Base-by-base conservation (phyloP, 2,888 invertebrate species). In the Malacosoma neustria region DNA sequence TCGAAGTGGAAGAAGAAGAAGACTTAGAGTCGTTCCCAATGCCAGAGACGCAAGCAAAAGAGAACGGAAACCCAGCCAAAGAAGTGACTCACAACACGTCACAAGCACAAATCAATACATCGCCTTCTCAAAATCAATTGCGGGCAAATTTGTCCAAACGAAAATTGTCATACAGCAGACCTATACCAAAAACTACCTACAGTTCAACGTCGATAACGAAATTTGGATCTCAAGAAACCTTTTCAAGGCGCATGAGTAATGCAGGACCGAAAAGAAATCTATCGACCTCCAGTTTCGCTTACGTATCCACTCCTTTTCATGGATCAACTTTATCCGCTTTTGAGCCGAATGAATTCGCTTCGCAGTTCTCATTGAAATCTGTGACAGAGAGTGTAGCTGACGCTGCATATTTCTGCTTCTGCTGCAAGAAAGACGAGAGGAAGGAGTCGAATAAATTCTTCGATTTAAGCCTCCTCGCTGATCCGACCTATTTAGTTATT, bases 221-320 rank as follows among this genome's bases (percentile, higher is more conserved):
- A 12, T 29, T 80, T 0, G 84, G 80, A 0, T 81, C 82, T 0
- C 75, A 77, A 39, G 85, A 81, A 6, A 57, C 63, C 0, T 77
- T 80, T 7, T 70, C 75, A 0, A 67, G 79, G 0, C 57, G 71
- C 14, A 39, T 74, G 0, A 81, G 81, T 30, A 67, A 61, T 0
- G 64, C 64, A 32, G 54, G 73, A 41, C 91, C 91, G 1, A 89
- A 87, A 51, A 86, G 90, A 29, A 93, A 91, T 13, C 90, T 92
- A 6, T 94, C 94, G 0, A 92, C 92, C 0, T 93, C 94, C 3
- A 94, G 94, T 35, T 94, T 95, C 53, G 91, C 93, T 30, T 94
- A 95, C 56, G 89, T 95, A 0, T 92, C 93, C 6, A 95, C 95
- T 0, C 92, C 93, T 0, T 94, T 93, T 68, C 94, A 95, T 55